These are phyloP conservation scores for Pomatorhinus ruficollis DNA, from an alignment of 2,113 vertebrate species.

Conservation along the genomic window DNA sequence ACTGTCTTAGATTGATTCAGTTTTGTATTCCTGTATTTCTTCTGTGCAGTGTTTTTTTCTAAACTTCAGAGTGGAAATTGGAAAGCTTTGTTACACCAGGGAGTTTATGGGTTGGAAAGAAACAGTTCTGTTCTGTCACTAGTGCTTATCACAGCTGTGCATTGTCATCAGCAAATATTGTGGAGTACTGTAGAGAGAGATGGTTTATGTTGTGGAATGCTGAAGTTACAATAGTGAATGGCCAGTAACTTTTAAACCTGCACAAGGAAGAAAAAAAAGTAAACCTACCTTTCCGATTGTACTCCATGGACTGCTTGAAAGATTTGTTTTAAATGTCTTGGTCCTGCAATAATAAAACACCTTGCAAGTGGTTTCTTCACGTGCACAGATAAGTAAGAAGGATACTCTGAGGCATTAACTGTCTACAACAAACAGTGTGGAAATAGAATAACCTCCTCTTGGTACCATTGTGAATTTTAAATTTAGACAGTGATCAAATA, in stretches of 20 bases:
- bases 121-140: background rate
- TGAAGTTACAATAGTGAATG: background rate
- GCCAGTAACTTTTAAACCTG: background rate
- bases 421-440: background rate
- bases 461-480: background rate
- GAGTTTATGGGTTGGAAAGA: background rate
- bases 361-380: background rate
- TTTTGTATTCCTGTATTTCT: background rate
- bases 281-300: constrained; percentile 51
- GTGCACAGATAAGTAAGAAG: background rate
- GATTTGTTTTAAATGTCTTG: constrained; percentile 22
- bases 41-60: background rate
- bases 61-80: background rate
- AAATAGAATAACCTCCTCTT: background rate
- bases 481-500: constrained; percentile 1
- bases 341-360: constrained; percentile 57
- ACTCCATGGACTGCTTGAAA: constrained; percentile 38
- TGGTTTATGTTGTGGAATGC: background rate
- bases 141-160: background rate
- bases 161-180: background rate
- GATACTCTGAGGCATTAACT: background rate
- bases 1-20: background rate
- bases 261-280: background rate
- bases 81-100: background rate
- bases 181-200: background rate